A percentile compares a stretch with the other conserved stretches of the same genome.
These are phyloP conservation scores for Gonatopus flavifemur DNA, from an alignment of 1,140 invertebrate species.

Conservation along the genomic window DNA sequence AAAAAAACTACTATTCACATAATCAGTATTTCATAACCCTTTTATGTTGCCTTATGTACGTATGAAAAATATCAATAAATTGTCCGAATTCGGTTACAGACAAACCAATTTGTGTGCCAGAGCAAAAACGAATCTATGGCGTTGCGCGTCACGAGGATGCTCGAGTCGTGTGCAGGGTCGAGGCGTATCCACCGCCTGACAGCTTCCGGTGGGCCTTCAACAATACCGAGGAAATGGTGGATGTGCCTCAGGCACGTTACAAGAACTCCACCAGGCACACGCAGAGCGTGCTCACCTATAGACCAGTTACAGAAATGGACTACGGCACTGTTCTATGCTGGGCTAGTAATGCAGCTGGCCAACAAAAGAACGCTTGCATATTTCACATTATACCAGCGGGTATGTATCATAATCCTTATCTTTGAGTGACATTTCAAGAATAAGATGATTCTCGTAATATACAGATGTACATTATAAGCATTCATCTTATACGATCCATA, in stretches of 20 bases:
- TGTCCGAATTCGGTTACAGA: too few relatives aligned
- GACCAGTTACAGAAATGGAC: constrained; percentile 75
- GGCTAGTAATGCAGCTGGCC: constrained; percentile 68
- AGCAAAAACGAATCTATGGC: constrained; percentile 80
- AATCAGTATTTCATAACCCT: too few relatives aligned
- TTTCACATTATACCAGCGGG: constrained; percentile 74
- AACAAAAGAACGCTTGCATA: constrained; percentile 67
- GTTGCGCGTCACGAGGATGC: constrained; percentile 82
- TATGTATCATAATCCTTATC: constrained; percentile 37
- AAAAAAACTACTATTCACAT: too few relatives aligned
- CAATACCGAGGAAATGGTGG: constrained; percentile 78
- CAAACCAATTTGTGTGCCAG: constrained; percentile 78
- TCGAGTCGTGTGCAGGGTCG: constrained; percentile 80
- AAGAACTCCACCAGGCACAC: constrained; percentile 63
- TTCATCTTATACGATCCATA: too few relatives aligned
- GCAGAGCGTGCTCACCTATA: constrained; percentile 75
- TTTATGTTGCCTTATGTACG: too few relatives aligned
- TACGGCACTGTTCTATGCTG: constrained; percentile 72
- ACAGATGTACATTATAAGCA: too few relatives aligned
- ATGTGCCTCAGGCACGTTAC: constrained; percentile 68
- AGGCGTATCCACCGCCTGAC: constrained; percentile 80
- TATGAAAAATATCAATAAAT: too few relatives aligned
- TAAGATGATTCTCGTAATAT: too few relatives aligned
- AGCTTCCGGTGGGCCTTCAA: constrained; percentile 89
- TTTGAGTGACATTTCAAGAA: constrained; percentile 7